These are phyloP conservation scores for Aleiodes sp. DNA, from an alignment of 1,140 invertebrate genomes.

Conservation along the genomic window DNA sequence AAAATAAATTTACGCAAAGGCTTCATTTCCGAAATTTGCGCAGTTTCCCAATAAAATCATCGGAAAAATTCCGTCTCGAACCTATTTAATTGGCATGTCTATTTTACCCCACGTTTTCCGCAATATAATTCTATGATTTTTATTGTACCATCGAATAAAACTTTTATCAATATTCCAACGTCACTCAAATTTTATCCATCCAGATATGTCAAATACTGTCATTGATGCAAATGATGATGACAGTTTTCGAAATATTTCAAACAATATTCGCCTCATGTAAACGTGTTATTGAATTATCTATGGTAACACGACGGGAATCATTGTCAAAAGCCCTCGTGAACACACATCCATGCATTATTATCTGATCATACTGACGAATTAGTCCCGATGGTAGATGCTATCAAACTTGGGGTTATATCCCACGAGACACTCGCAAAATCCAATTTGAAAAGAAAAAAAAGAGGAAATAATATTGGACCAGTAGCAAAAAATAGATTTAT, in stretches of 20 bases:
- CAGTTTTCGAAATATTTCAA: not conserved
- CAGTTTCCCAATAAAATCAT: no score
- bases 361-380: conserved; percentile 52
- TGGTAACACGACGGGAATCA: not conserved
- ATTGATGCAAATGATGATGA: conserved; percentile 16
- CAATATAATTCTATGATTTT: no score
- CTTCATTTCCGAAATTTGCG: no score
- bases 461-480: no score
- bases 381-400: conserved; percentile 36
- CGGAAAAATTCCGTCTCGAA: no score
- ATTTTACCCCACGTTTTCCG: no score
- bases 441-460: no score
- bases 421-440: not conserved
- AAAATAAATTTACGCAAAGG: no score
- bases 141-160: no score
- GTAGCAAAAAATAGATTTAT: not conserved
- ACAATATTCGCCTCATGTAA: not conserved
- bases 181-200: not conserved
- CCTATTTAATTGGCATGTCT: no score
- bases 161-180: not conserved
- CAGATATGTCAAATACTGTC: conserved; percentile 21
- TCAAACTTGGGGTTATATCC: conserved; percentile 31
- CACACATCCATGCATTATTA: conserved; percentile 38
- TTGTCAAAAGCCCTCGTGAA: conserved; percentile 25
- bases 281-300: conserved; percentile 19